phyloP scores from a whole-genome alignment of 2,113 vertebrate species.

The Sinocyclocheilus rhinocerous region DNA sequence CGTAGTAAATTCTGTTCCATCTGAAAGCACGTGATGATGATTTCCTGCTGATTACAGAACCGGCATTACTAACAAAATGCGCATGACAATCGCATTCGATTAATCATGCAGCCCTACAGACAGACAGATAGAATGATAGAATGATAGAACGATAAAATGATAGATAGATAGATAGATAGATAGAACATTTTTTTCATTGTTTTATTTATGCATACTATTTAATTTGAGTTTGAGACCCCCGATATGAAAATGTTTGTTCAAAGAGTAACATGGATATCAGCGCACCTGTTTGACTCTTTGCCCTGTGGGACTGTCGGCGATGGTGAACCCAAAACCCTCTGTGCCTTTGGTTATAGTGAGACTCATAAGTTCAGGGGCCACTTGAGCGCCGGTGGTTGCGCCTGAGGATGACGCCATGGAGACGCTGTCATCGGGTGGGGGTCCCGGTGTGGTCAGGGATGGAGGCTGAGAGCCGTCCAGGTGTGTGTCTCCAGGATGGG shows the following conservation, averaged over 20 bases:
- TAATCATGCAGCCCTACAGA: no score
- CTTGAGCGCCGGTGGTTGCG: conserved; percentile 76
- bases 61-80: no score
- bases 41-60: no score
- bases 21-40: no score
- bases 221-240: no score
- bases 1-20: no score
- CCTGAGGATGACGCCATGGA: conserved; percentile 97
- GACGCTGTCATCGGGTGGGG: conserved; percentile 89
- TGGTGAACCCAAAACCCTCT: conserved; percentile 98
- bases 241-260: not conserved
- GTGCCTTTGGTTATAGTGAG: conserved; percentile 98
- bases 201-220: no score
- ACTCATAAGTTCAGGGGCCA: conserved; percentile 87
- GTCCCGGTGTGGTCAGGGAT: conserved; percentile 76
- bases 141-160: no score
- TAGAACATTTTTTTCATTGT: no score
- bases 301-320: conserved; percentile 97
- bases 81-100: no score
- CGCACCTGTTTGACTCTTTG: conserved; percentile 93
- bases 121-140: no score
- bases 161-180: no score
- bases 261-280: not conserved
- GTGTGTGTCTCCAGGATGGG: conserved; percentile 91
- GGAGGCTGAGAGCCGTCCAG: conserved; percentile 92